Base-by-base conservation (phyloP, 2,888 invertebrate genomes). In the Pimpla rufipes region DNA sequence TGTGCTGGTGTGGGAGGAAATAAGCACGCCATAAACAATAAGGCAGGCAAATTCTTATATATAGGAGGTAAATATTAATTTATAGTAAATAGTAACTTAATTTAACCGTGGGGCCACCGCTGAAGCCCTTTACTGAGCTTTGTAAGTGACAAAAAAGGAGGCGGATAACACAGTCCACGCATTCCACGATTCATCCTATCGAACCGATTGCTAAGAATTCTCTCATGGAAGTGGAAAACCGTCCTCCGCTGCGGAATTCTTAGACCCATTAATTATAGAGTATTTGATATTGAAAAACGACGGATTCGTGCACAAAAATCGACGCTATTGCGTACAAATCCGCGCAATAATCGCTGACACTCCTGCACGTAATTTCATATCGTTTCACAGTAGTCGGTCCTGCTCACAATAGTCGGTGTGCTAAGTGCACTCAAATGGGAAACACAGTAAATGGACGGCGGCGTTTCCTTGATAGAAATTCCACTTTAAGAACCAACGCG, bases 391-490 rank as follows among this genome's bases (percentile, higher is more conserved):
- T n/a, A n/a, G n/a, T 13, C 50, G 11, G 11, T 18, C 16, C 50
- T 10, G 50, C 50, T 16, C n/a, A 50, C n/a, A 50, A 50, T 50
- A 50, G 50, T 50, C 50, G 50, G n/a, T 50, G 50, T 50, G 50
- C 50, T 10, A 50, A 50, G 16, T 50, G 50, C n/a, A 16, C 18
- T 50, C 50, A 50, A n/a, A 13, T 16, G n/a, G 50, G 10, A 13
- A 1, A 16, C 6, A 16, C 50, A n/a, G 6, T 50, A 2, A 2
- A 13, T 18, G 18, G 18, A 6, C 50, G 50, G 7, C 50, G 50
- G n/a, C 11, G 1, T 50, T 50, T 50, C n/a, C 13, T 50, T 6
- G 50, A 50, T 50, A 50, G n/a, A 50, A n/a, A 10, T 50, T 16
- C 50, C 11, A 16, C 18, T n/a, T 50, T 50, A 18, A 7, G 50